A percentile compares a stretch with the other conserved stretches of the same genome.
These are phyloP conservation scores for Tursiops truncatus DNA, from an alignment of 2,113 vertebrate genomes.

Conservation along the genomic window DNA sequence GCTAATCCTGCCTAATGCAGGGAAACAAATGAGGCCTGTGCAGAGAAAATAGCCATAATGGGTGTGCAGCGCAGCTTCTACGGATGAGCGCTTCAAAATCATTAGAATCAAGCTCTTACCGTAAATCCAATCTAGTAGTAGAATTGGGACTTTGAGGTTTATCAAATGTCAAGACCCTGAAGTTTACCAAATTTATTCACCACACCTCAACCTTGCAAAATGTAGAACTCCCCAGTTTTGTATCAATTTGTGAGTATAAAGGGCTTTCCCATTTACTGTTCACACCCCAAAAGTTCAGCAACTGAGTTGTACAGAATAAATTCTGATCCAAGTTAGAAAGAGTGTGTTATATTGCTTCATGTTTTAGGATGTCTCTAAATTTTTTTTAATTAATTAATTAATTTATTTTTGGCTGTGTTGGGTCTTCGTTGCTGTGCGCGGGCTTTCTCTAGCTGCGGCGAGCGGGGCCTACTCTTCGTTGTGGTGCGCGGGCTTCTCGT, in stretches of 20 bases:
- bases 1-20: conserved; percentile 39
- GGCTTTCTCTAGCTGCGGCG: no score
- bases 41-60: not conserved
- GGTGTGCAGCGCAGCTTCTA: not conserved
- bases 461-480: no score
- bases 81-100: not conserved
- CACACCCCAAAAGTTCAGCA: not conserved
- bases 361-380: not conserved
- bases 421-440: no score
- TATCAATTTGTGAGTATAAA: not conserved
- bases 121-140: not conserved
- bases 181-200: not conserved
- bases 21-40: conserved; percentile 11
- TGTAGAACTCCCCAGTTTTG: not conserved
- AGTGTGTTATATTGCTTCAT: not conserved
- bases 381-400: no score
- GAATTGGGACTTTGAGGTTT: not conserved
- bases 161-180: not conserved
- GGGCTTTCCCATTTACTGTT: not conserved
- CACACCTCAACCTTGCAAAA: not conserved
- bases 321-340: not conserved
- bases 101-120: not conserved
- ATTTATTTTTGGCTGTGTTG: no score
- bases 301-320: not conserved
- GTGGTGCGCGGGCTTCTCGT: no score